A percentile compares a stretch with the other conserved stretches of the same genome.
Conservation (phyloP, 2,797 vertebrate genomes). For the Avahi laniger region DNA sequence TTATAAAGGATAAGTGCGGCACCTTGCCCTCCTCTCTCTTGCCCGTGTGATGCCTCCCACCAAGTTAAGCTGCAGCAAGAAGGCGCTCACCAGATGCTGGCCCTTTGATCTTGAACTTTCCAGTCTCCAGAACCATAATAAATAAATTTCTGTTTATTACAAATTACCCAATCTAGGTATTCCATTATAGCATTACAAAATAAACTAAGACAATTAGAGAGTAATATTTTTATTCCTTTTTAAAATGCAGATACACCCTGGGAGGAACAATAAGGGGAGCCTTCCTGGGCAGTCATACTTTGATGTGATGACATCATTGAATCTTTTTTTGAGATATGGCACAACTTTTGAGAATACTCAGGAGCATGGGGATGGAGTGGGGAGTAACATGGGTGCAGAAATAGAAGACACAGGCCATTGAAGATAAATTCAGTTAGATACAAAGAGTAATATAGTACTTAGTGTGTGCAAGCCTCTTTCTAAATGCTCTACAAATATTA, state of each 20-base stretch:
- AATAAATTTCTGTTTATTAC: neutral
- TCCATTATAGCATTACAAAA: neutral
- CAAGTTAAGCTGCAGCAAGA: neutral
- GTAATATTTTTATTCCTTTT: neutral
- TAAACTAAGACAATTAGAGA: neutral
- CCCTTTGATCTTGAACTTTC: neutral
- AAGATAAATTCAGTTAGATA: neutral
- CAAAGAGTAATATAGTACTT: neutral
- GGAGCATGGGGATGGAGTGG: too few species aligned
- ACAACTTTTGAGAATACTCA: neutral
- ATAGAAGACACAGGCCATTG: neutral
- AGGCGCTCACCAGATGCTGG: accelerated
- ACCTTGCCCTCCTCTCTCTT: neutral
- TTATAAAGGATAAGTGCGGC: neutral
- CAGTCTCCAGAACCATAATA: neutral
- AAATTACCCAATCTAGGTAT: neutral
- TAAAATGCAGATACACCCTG: neutral
- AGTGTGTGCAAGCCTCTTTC: neutral
- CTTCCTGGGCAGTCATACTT: neutral
- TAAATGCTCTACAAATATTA: constrained; percentile 40
- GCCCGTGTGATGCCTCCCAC: neutral
- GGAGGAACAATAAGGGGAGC: neutral
- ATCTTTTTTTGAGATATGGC: neutral
- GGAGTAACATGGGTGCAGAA: neutral
- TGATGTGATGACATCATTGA: neutral